Evolutionary conservation across 1,140 invertebrate species (phyloP).

Genomic region (Mercenaria mercenaria): DNA sequence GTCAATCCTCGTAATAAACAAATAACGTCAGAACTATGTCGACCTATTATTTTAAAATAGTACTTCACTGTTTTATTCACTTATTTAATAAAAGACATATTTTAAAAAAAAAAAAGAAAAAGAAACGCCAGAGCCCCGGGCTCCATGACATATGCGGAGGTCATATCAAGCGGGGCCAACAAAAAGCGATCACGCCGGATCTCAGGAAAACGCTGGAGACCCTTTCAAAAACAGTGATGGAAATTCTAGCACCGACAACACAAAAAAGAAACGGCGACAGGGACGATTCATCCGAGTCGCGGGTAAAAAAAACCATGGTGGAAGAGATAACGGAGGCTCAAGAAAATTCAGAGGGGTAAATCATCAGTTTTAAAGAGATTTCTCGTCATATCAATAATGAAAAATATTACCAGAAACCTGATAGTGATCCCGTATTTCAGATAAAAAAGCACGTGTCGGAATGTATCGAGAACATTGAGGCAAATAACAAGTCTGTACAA

Average conservation of each 20-base stretch:
- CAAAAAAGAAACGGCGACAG: background rate
- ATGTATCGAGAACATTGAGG: background rate
- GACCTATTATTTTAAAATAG: too few relatives aligned
- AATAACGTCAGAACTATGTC: too few relatives aligned
- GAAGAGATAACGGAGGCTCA: background rate
- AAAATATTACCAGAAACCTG: background rate
- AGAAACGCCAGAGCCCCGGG: background rate
- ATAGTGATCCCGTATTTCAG: background rate
- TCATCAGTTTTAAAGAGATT: slow-evolving; percentile 32
- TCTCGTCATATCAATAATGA: background rate
- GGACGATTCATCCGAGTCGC: background rate
- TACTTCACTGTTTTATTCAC: too few relatives aligned
- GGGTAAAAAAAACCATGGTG: background rate
- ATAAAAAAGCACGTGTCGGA: background rate
- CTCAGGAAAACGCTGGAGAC: background rate
- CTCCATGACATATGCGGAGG: background rate
- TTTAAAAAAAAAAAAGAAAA: background rate
- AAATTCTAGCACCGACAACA: background rate
- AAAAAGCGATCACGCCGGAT: background rate
- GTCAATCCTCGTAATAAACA: too few relatives aligned
- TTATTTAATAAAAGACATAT: too few relatives aligned
- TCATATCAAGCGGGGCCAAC: background rate
- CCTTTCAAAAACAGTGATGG: background rate
- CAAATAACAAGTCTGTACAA: background rate
- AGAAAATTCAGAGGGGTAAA: slow-evolving; percentile 25